These are phyloP conservation scores for Leptothorax acervorum DNA, from an alignment of 2,888 invertebrate genomes.

Conservation along the genomic window DNA sequence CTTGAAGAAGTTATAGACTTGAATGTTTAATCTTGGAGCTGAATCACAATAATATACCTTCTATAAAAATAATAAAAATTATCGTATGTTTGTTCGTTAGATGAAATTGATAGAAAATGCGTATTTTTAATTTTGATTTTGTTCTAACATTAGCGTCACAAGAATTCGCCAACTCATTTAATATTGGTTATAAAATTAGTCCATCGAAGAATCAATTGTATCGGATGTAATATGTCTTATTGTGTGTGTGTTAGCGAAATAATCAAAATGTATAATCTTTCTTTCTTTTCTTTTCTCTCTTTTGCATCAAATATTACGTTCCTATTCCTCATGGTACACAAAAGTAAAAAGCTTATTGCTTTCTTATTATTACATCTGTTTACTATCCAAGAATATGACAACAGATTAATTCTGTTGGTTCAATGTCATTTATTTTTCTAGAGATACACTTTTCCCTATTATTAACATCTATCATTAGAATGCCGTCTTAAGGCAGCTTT, in stretches of 20 bases:
- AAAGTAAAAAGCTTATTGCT: neutral
- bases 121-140: too few species aligned
- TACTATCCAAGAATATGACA: neutral
- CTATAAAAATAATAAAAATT: too few species aligned
- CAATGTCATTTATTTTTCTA: neutral
- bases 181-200: conserved; percentile 8
- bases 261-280: neutral
- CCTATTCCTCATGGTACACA: neutral
- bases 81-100: too few species aligned
- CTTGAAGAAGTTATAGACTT: neutral
- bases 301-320: neutral
- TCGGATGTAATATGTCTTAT: neutral
- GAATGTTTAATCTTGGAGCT: neutral
- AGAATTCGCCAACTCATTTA: conserved; percentile 12
- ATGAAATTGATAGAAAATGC: too few species aligned
- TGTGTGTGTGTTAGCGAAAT: neutral
- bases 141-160: neutral
- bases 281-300: neutral
- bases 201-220: neutral
- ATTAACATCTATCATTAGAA: conserved; percentile 22
- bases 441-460: neutral
- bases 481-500: neutral
- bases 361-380: conserved; percentile 22
- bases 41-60: too few species aligned
- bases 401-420: neutral